Base-by-base conservation (phyloP, 2,113 vertebrate genomes). In the Malurus cyaneus region DNA sequence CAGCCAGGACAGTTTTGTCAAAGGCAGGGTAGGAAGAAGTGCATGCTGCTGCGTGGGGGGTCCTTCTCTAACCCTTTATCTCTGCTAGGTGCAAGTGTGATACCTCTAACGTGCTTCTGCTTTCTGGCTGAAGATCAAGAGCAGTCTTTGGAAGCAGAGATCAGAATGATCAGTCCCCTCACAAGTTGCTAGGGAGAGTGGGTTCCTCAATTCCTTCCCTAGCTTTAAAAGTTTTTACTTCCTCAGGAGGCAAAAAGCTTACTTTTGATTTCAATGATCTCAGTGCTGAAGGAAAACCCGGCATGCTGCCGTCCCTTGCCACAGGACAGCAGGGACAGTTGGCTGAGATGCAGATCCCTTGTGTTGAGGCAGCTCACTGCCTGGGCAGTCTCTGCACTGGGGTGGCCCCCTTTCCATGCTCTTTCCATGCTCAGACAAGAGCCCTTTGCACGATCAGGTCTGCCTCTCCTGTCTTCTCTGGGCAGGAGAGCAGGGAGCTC, bases 1-100 rank as follows among this genome's bases (percentile, higher is more conserved):
- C 32, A 87, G 46, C 70, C 70, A 74, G 70, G 80, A 42, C 5
- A 20, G 29, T 86, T 80, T 78, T 73, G 23, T 83, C 44, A 56
- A 59, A 72, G 79, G 90, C 50, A 65, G 89, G 56, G 21, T 91
- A 88, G 65, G 34, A 87, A 69, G 50, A 90, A 92, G 92, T 98
- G 97, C 98, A 97, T 98, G 97, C 96, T 96, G 25, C 94, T 96
- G 94, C 95, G 80, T 96, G 94, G 18, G 79, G 62, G 64, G 80
- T 88, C 78, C 85, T 88, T 53, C 70, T 92, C 89, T 88, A 96
- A 93, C 72, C 47, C 42, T 15, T 87, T 82, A 86, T 71, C 44
- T 25, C 24, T 93, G 78, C 79, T 78, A 64, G 76, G 36, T 86
- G 46, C 89, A 57, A 34, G 2, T 67, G 61, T 80, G 32, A 66